These are phyloP conservation scores for Paramuricea clavata DNA, from an alignment of 92 coral and sea anemone genomes.

Conservation along the genomic window DNA sequence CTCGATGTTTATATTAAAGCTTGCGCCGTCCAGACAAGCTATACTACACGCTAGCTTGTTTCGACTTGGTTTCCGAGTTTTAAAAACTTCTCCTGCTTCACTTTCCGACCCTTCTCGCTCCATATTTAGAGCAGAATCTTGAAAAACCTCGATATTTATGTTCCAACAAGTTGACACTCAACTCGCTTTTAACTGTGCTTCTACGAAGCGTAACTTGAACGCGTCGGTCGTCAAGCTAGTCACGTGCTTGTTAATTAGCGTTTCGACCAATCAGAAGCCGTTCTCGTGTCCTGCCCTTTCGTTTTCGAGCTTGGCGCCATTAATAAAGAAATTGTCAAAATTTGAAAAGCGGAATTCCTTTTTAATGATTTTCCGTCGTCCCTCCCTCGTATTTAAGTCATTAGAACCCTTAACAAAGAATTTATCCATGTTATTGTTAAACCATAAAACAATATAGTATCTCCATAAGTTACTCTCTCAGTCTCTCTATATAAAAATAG, in stretches of 20 bases:
- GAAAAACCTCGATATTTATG: neutral
- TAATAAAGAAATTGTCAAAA: neutral
- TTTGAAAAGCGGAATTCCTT: slow-evolving; percentile 16
- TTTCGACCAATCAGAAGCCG: slow-evolving; percentile 31
- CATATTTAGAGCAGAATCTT: neutral
- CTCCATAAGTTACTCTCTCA: too few relatives aligned
- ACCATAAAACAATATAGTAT: too few relatives aligned
- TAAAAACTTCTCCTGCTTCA: neutral
- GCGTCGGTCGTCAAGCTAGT: slow-evolving; percentile 29
- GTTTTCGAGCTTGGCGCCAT: neutral
- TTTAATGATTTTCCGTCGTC: neutral
- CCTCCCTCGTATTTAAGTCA: neutral
- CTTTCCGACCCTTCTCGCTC: slow-evolving; percentile 13
- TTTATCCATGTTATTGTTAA: too few relatives aligned
- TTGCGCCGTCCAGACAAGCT: slow-evolving; percentile 89
- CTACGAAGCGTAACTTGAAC: neutral
- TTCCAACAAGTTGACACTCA: neutral
- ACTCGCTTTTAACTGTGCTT: neutral
- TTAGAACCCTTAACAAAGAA: neutral
- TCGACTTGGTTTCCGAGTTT: slow-evolving; percentile 70
- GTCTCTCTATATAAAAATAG: too few relatives aligned
- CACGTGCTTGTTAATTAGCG: neutral
- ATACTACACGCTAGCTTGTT: slow-evolving; percentile 88
- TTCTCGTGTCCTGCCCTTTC: neutral
- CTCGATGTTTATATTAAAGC: slow-evolving; percentile 84